Conservation (phyloP, 2,888 invertebrate species). For the Monochamus alternatus region DNA sequence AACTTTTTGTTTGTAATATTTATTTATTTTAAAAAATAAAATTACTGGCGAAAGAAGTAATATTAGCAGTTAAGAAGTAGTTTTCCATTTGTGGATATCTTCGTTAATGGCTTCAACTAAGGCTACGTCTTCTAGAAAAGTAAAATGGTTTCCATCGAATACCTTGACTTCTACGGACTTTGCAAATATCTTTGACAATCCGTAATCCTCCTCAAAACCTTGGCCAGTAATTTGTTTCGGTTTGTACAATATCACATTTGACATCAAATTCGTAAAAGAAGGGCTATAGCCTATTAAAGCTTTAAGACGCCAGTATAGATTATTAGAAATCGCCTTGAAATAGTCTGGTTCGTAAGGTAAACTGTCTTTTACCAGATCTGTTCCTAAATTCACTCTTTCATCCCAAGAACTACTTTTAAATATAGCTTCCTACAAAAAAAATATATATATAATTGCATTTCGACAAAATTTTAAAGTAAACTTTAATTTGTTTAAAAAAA, state of each 20-base stretch:
- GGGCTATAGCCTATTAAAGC: conserved; percentile 51
- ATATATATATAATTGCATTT: conserved; percentile 31
- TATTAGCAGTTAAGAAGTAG: background rate
- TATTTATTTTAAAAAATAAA: too few species aligned
- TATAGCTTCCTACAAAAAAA: conserved; percentile 67
- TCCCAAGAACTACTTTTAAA: conserved; percentile 74
- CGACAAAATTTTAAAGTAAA: too few species aligned
- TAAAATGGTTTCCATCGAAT: conserved; percentile 81
- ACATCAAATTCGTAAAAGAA: conserved; percentile 37
- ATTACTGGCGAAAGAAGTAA: too few species aligned
- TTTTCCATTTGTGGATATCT: background rate
- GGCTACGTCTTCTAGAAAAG: conserved; percentile 77
- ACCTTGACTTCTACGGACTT: conserved; percentile 75
- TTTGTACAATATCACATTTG: conserved; percentile 52
- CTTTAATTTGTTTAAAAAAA: background rate
- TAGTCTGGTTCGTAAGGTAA: conserved; percentile 3
- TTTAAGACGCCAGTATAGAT: conserved; percentile 52
- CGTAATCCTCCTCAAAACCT: conserved; percentile 76
- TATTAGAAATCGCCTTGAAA: conserved; percentile 37
- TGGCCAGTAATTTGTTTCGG: conserved; percentile 39
- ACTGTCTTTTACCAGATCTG: background rate
- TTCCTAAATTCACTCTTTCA: conserved; percentile 54
- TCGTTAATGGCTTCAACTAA: conserved; percentile 30
- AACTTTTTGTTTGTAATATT: too few species aligned
- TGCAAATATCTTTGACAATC: conserved; percentile 72